Base-by-base conservation (phyloP, 53 echinoderm and acorn worm species). In the Echinometra lucunter region DNA sequence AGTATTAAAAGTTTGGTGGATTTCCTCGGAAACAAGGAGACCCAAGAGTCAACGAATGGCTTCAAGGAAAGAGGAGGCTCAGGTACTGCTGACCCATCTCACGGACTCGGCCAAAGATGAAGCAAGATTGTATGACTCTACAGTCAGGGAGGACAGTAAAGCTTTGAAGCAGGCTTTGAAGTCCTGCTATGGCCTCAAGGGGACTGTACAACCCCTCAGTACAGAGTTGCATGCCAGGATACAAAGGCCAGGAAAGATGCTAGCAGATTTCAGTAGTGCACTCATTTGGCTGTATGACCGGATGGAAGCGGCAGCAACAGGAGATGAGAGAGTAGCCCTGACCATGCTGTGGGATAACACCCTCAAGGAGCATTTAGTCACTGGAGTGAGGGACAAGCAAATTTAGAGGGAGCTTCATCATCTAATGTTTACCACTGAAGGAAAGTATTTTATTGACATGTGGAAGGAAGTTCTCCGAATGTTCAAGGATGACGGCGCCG, bases 101-200 rank as follows among this genome's bases (percentile, higher is more conserved):
- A 94, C 45, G 13, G 96, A 94, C 17, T 44, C 82, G 40, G 96
- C 91, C 12, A 96, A 82, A 35, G 94, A 94, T 1, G 96, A 96
- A 63, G 66, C 90, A 0, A 25, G 90, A 83, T 94, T 82, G 16
- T 23, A 49, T 18, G 37, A 66, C 32, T 78, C 32, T 32, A 57
- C 57, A 16, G 45, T 28, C 32, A 40, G 96, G 38, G 28, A 90
- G 44, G 78, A 83, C n/a, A 27, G 23, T 13, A 37, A 45, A 4
- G 35, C 49, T 0, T 58, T 83, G 6, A 44, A 56, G 21, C 21
- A 82, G 6, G 66, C 45, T 6, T 49, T 96, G 8, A 60, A 85
- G 47, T 66, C 74, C 16, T 57, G 91, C 7, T 96, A 91, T 83
- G 94, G 90, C 28, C 45, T 49, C 3, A 45, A 21, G 12, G 94